Conservation (phyloP, 2,797 vertebrate species). For the Poeciliopsis presidionis region DNA sequence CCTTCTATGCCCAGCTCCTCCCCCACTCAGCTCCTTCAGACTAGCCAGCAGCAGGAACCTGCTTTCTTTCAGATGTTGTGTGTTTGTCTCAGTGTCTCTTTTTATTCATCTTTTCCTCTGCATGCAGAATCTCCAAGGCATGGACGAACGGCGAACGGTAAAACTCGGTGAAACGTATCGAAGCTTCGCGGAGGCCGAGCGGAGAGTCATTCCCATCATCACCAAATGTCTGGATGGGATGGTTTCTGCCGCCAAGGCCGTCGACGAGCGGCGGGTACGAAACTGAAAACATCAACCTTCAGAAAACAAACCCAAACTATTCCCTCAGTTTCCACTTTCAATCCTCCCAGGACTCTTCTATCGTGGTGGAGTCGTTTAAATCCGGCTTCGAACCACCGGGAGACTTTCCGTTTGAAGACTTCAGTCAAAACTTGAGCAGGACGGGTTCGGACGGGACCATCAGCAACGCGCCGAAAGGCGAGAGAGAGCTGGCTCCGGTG, state of each 20-base stretch:
- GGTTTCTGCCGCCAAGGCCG: constrained; percentile 95
- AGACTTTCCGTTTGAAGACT: constrained; percentile 98
- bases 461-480: constrained; percentile 83
- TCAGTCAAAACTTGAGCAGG: constrained; percentile 95
- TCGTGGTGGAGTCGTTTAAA: constrained; percentile 97
- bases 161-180: constrained; percentile 96
- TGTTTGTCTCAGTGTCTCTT: too few species aligned
- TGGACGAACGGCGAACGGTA: constrained; percentile 94
- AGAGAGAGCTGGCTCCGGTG: constrained; percentile 61
- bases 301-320: background rate
- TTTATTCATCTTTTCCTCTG: constrained; percentile 2
- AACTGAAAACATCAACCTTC: background rate
- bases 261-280: constrained; percentile 90
- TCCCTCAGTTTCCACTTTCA: background rate
- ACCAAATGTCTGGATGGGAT: constrained; percentile 98
- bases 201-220: constrained; percentile 94
- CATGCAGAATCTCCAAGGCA: constrained; percentile 94
- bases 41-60: background rate
- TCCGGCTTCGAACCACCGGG: constrained; percentile 95
- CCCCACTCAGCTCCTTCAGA: too few species aligned
- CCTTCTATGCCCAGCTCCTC: too few species aligned
- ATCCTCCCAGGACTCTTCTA: constrained; percentile 86
- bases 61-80: background rate
- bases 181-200: constrained; percentile 94
- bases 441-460: constrained; percentile 95